Base-by-base conservation (phyloP, 1,140 invertebrate genomes). In the Euglossa dilemma region DNA sequence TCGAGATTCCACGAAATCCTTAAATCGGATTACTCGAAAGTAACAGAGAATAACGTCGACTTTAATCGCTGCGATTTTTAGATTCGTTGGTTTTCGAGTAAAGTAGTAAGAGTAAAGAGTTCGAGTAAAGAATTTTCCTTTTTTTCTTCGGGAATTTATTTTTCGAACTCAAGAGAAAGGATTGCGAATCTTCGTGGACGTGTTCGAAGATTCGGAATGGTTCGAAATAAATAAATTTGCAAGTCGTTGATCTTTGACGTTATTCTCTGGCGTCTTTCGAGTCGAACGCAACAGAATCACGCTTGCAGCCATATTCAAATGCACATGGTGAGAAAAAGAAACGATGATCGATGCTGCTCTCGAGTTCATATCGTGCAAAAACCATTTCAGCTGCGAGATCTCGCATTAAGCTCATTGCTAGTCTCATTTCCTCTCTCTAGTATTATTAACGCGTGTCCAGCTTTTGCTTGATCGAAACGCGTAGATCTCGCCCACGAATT, bases 381-480 rank as follows among this genome's bases (percentile, higher is more conserved):
- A 20, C 50, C 28, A 18, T 54, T 45, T 16, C n/a, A 23, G 43
- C 50, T 43, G 50, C 36, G 54, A 79, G 66, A 71, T 57, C 64
- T 59, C 47, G 74, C 66, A 36, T 54, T 63, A 43, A 69, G 28
- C 50, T 64, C 71, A 69, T 28, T 69, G 73, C 52, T 47, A 77
- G 28, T 28, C 59, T 43, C 59, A 74, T 87, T 84, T 59, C 69
- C 84, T 85, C 85, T 25, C 25, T 57, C 36, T 66, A n/a, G 43
- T 50, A 67, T 81, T 50, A 67, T 81, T 61, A 56, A 78, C 11
- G 70, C 66, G 50, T 74, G 57, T 80, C 43, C 67, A 74, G 83
- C 70, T 69, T 84, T 74, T 36, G 77, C 74, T 43, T 78, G 25
- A 69, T 75, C 20, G 23, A 54, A 83, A 76, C 80, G 80, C 80